phyloP scores from a whole-genome alignment of 2,797 vertebrate genomes.

The Staurois parvus region DNA sequence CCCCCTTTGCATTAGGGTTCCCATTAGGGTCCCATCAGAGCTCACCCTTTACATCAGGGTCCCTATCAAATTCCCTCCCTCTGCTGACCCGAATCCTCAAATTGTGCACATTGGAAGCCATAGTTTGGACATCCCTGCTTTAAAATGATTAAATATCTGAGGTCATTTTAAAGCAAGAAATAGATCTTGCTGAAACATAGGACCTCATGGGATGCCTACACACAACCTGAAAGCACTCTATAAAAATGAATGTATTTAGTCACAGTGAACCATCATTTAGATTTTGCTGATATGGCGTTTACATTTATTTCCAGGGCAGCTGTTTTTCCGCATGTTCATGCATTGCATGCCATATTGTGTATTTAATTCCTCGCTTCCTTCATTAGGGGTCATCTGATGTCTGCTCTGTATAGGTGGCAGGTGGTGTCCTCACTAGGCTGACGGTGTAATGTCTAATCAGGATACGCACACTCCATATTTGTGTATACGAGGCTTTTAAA shows the following conservation, averaged over 20 bases:
- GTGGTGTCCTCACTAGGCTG: conserved; percentile 29
- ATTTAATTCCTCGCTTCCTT: neutral
- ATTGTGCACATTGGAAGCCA: no score
- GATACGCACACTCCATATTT: conserved; percentile 7
- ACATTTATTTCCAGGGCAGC: neutral
- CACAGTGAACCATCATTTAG: neutral
- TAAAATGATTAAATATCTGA: no score
- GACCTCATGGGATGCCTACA: no score
- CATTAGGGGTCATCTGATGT: conserved; percentile 15
- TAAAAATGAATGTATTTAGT: no score
- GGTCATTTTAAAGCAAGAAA: neutral
- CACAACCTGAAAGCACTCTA: no score
- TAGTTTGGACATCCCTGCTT: no score
- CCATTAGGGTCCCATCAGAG: no score
- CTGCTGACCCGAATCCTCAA: no score
- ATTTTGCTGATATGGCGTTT: neutral
- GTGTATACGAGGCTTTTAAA: conserved; percentile 31
- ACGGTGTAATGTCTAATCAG: conserved; percentile 48
- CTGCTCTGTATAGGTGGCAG: neutral
- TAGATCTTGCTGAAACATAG: no score
- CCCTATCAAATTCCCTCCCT: no score
- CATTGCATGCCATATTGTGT: neutral
- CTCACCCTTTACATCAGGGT: no score
- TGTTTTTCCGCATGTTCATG: neutral
- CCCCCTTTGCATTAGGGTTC: no score